Percentiles rank a stretch among this genome's conserved stretches.
Evolutionary conservation across 2,888 invertebrate species (phyloP).

Genomic region (Lapara coniferarum): DNA sequence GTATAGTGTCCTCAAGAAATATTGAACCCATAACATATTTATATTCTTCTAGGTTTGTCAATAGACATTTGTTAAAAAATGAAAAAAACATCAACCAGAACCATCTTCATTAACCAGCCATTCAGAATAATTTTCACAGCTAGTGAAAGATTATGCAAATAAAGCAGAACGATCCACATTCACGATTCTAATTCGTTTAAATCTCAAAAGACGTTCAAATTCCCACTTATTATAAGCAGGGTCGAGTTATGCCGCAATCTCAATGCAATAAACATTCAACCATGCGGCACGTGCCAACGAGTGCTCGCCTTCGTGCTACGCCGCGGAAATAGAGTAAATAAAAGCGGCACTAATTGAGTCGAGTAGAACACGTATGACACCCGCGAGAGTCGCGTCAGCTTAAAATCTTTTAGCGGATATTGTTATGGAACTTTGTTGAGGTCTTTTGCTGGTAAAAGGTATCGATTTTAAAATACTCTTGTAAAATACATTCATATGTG

Average conservation of each 20-base stretch:
- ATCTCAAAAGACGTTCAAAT: constrained; percentile 50
- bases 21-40: too few species aligned
- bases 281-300: constrained; percentile 65
- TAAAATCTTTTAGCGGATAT: constrained; percentile 12
- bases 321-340: constrained; percentile 53
- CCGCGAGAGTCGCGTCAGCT: constrained; percentile 10
- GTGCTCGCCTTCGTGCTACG: constrained; percentile 46
- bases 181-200: constrained; percentile 38
- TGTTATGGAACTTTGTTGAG: background rate
- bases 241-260: constrained; percentile 70
- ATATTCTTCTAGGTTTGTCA: too few species aligned
- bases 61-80: too few species aligned
- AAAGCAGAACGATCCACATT: constrained; percentile 8
- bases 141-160: background rate
- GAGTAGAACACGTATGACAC: constrained; percentile 26
- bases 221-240: constrained; percentile 60
- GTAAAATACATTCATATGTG: too few species aligned
- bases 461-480: too few species aligned
- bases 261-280: constrained; percentile 73
- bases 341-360: constrained; percentile 46
- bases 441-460: background rate
- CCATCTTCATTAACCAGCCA: too few species aligned
- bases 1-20: too few species aligned
- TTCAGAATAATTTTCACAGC: too few species aligned
- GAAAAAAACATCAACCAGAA: too few species aligned